A percentile compares a stretch with the other conserved stretches of the same genome.
Conservation (phyloP, 2,113 vertebrate species). For the Chionis minor region DNA sequence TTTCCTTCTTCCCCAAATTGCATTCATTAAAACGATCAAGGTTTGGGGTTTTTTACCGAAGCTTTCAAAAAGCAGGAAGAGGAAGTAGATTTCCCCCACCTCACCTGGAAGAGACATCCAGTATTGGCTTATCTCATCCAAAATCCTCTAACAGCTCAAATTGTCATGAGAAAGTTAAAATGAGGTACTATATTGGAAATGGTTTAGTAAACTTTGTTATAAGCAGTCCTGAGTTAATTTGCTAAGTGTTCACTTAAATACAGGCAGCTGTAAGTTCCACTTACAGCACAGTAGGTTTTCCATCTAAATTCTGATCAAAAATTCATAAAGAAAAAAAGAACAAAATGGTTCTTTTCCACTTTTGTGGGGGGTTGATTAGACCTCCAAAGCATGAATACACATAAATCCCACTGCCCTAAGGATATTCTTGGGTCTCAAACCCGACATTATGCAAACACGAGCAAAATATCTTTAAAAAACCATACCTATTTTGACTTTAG, state of each 20-base stretch:
- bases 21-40: neutral
- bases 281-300: neutral
- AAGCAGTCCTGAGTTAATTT: neutral
- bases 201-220: neutral
- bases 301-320: neutral
- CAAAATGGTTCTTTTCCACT: neutral
- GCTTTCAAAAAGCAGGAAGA: neutral
- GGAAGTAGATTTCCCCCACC: neutral
- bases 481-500: neutral
- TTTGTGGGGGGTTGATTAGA: neutral
- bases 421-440: neutral
- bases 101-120: neutral
- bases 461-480: neutral
- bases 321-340: neutral
- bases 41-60: neutral
- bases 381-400: neutral
- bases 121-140: neutral
- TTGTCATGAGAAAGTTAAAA: neutral
- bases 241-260: neutral
- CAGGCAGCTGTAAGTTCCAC: neutral
- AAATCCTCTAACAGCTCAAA: neutral
- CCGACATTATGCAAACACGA: neutral
- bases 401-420: neutral
- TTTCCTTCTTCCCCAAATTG: neutral
- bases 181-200: neutral